phyloP scores from a whole-genome alignment of 2,113 vertebrate genomes.

The Apeltes quadracus region DNA sequence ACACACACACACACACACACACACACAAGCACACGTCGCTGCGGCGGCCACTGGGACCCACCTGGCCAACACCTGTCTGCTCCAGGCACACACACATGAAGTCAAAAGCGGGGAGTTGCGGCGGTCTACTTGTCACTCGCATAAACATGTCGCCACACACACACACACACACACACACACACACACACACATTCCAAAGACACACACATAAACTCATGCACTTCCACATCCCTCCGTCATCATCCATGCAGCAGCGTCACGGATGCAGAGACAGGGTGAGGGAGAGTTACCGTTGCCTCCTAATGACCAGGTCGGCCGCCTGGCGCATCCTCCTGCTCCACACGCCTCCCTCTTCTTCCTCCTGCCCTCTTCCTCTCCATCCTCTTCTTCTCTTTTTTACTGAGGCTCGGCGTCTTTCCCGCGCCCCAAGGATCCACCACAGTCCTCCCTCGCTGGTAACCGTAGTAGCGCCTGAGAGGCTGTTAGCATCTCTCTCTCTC shows the following conservation, averaged over 20 bases:
- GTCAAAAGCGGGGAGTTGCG: conserved; percentile 5
- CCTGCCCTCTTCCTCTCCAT: conserved; percentile 75
- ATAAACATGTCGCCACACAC: conserved; percentile 5
- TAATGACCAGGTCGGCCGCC: conserved; percentile 58
- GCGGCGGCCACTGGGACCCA: conserved; percentile 69
- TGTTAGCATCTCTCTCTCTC: conserved; percentile 50
- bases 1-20: not conserved
- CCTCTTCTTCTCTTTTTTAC: conserved; percentile 33
- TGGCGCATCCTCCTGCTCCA: conserved; percentile 68
- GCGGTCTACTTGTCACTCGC: conserved; percentile 5
- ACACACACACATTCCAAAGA: not conserved
- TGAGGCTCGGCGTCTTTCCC: conserved; percentile 64
- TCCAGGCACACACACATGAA: conserved; percentile 17
- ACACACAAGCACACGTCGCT: conserved; percentile 35
- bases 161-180: not conserved
- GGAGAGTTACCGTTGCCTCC: conserved; percentile 76
- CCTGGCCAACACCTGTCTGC: conserved; percentile 76
- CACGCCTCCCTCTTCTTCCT: conserved; percentile 68
- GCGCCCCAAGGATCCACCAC: conserved; percentile 65
- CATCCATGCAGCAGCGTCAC: conserved; percentile 38
- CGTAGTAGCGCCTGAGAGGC: conserved; percentile 67
- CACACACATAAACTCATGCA: not conserved
- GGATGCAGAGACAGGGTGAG: conserved; percentile 39
- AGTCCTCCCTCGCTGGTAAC: conserved; percentile 62
- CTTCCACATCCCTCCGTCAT: conserved; percentile 37